Evolutionary conservation across 2,797 vertebrate species (phyloP), one percentile per base, ranked within the genome.

Genomic region (Pangasius macronema): DNA sequence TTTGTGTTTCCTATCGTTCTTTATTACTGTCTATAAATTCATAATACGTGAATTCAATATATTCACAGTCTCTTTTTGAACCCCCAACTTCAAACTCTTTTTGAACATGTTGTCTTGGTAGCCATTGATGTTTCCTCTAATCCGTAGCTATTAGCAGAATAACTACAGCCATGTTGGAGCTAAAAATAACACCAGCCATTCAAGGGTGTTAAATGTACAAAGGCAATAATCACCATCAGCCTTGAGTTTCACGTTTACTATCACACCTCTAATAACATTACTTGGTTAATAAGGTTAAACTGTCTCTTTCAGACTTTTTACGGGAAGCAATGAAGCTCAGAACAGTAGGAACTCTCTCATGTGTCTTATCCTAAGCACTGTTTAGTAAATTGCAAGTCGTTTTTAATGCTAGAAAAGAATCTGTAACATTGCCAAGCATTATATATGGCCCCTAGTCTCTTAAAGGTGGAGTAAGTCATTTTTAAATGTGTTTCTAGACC

Each of bases 171-270:
- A 22, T 30, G n/a, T 65, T 22, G 81, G 81, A 67, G 81, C 81
- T 82, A 67, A 67, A 67, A 49, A 82, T 82, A 82, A 49, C 59
- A 49, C 39, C 16, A 22, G 80, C 27, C 49, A n/a, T 82, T 82
- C 36, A 81, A 42, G 36, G 36, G 57, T 27, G 79, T 6, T 81
- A 42, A 82, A 46, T 18, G 61, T 63, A 49, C 80, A 30, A 65
- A 42, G 39, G 39, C 57, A 39, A 65, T 65, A 46, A 82, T 65
- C 39, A 49, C 27, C 59, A 82, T 30, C 27, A 49, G 39, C 61
- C 39, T 49, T 6, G 61, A n/a, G n/a, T n/a, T n/a, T n/a, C n/a
- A n/a, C n/a, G n/a, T n/a, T n/a, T n/a, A n/a, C n/a, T n/a, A n/a
- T n/a, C n/a, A n/a, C n/a, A n/a, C n/a, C n/a, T n/a, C n/a, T n/a